phyloP scores from a whole-genome alignment of 2,888 invertebrate genomes.

The Oligia latruncula region DNA sequence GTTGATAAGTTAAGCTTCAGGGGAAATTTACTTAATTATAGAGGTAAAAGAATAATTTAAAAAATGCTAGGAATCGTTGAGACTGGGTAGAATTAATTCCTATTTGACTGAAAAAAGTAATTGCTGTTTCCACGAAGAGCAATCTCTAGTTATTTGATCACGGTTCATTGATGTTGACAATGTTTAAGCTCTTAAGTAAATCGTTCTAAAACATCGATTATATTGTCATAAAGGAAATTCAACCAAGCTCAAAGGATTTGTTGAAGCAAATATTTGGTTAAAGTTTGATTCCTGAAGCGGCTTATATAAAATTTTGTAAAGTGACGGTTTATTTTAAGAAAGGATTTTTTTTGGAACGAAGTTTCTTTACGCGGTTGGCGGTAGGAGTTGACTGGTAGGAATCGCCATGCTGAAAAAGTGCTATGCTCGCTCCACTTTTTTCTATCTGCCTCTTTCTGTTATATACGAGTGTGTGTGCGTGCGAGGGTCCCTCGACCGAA shows the following conservation, averaged over 20 bases:
- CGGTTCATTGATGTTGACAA: constrained; percentile 29
- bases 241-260: constrained; percentile 61
- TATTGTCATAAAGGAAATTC: constrained; percentile 45
- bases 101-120: background rate
- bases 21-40: background rate
- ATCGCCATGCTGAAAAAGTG: background rate
- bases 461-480: background rate
- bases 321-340: background rate
- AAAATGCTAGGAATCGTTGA: background rate
- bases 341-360: background rate
- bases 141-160: constrained; percentile 21
- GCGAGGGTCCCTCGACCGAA: background rate
- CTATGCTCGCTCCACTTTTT: background rate
- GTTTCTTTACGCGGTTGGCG: background rate
- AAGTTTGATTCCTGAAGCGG: constrained; percentile 61
- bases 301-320: constrained; percentile 57
- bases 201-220: constrained; percentile 17
- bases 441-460: background rate
- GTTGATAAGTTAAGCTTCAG: background rate
- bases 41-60: background rate
- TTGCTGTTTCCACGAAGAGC: constrained; percentile 3
- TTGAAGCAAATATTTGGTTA: constrained; percentile 63
- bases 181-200: constrained; percentile 33
- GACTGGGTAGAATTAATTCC: background rate
- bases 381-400: background rate